A percentile compares a stretch with the other conserved stretches of the same genome.
Conservation (phyloP, 2,113 vertebrate species). For the Speoplatyrhinus poulsoni region DNA sequence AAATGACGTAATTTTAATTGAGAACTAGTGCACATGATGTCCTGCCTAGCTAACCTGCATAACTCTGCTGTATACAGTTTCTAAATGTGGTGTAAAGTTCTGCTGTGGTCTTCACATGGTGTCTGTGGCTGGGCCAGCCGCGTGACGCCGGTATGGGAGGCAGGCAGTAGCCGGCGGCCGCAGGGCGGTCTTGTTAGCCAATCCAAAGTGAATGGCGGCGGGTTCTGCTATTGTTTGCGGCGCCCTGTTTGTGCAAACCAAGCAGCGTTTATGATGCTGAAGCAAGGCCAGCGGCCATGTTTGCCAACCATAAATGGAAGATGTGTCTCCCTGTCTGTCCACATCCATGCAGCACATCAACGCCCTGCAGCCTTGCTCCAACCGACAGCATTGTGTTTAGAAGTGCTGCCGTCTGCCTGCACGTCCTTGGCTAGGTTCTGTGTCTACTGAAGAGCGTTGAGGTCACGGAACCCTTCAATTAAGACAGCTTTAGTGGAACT, state of each 20-base stretch:
- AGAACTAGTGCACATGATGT: background rate
- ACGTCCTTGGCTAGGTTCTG: slow-evolving; percentile 68
- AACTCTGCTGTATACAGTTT: slow-evolving; percentile 26
- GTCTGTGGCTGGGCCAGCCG: slow-evolving; percentile 54
- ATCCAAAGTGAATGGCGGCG: slow-evolving; percentile 65
- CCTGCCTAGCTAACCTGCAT: slow-evolving; percentile 12
- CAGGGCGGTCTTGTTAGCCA: slow-evolving; percentile 47
- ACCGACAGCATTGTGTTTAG: slow-evolving; percentile 66
- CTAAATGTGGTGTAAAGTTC: slow-evolving; percentile 37
- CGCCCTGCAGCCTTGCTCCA: slow-evolving; percentile 48
- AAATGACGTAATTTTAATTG: background rate
- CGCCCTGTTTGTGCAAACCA: slow-evolving; percentile 59
- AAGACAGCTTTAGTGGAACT: slow-evolving; percentile 66
- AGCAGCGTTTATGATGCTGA: slow-evolving; percentile 39
- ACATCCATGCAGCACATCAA: slow-evolving; percentile 45
- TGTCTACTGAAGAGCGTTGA: slow-evolving; percentile 66
- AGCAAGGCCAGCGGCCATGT: slow-evolving; percentile 45
- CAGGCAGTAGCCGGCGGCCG: slow-evolving; percentile 43
- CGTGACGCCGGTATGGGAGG: slow-evolving; percentile 57
- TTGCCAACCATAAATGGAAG: slow-evolving; percentile 67
- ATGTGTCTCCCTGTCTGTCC: slow-evolving; percentile 64
- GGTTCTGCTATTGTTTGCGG: slow-evolving; percentile 66
- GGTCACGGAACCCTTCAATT: slow-evolving; percentile 70
- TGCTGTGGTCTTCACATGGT: slow-evolving; percentile 41
- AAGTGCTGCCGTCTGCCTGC: slow-evolving; percentile 56